A percentile compares a stretch with the other conserved stretches of the same genome.
These are phyloP conservation scores for Cyrtodaria siliqua DNA, from an alignment of 2,888 invertebrate species.

Conservation along the genomic window DNA sequence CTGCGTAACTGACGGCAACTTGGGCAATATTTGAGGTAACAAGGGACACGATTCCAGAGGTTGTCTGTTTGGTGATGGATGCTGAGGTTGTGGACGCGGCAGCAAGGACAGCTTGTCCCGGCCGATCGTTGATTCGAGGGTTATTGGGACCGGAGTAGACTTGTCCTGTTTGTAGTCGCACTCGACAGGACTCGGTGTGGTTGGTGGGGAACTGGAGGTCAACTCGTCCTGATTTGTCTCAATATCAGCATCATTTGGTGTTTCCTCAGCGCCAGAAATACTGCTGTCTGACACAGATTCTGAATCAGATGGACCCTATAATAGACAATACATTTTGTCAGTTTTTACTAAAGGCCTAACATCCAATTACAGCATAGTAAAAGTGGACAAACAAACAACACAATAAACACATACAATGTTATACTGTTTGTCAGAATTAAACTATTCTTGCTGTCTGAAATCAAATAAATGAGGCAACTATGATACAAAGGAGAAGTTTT, in stretches of 20 bases:
- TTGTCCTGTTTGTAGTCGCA: slow-evolving; percentile 72
- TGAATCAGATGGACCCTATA: slow-evolving; percentile 83
- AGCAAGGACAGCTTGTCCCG: slow-evolving; percentile 51
- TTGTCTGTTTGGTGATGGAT: slow-evolving; percentile 54
- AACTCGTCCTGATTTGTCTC: slow-evolving; percentile 84
- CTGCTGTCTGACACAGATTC: slow-evolving; percentile 84
- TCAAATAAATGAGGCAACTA: no score
- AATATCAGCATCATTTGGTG: slow-evolving; percentile 83
- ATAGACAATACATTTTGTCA: no score
- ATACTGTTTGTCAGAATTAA: no score
- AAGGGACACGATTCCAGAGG: slow-evolving; percentile 53
- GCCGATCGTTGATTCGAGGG: slow-evolving; percentile 44
- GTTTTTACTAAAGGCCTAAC: no score
- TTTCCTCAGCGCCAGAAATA: slow-evolving; percentile 83
- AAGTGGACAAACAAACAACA: no score
- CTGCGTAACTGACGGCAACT: slow-evolving; percentile 40
- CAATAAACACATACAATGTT: no score
- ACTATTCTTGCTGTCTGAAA: no score
- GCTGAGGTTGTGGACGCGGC: slow-evolving; percentile 61
- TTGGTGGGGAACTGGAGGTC: slow-evolving; percentile 81
- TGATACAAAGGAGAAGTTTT: no score
- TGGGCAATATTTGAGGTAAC: slow-evolving; percentile 34
- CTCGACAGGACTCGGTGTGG: slow-evolving; percentile 80
- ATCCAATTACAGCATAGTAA: no score
- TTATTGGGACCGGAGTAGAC: slow-evolving; percentile 56